Evolutionary conservation across 2,113 vertebrate genomes (phyloP).

Genomic region (Crotophaga sulcirostris): DNA sequence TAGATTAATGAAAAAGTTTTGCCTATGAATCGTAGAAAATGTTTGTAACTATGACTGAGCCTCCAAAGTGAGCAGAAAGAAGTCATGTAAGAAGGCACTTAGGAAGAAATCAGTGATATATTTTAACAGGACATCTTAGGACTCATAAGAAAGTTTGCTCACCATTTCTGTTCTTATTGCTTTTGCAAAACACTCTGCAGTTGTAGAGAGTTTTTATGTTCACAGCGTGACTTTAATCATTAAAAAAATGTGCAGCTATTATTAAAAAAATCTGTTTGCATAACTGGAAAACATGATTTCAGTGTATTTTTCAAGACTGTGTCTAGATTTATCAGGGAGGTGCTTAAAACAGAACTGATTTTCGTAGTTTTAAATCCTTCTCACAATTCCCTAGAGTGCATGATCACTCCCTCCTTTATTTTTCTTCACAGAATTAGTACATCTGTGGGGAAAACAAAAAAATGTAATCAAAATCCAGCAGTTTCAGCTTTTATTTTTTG

Average conservation of each 20-base stretch:
- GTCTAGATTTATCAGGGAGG: not conserved
- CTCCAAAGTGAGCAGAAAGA: not conserved
- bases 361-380: not conserved
- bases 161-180: not conserved
- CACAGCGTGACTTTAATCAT: not conserved
- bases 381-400: not conserved
- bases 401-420: not conserved
- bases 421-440: not conserved
- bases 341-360: not conserved
- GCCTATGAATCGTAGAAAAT: not conserved
- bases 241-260: not conserved
- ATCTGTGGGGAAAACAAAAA: not conserved
- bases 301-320: not conserved
- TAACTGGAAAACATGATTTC: not conserved
- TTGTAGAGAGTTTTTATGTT: not conserved
- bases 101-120: not conserved
- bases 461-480: rapidly evolving
- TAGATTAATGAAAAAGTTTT: not conserved
- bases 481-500: not conserved
- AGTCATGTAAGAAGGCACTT: not conserved
- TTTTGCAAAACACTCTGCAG: not conserved
- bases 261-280: not conserved
- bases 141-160: not conserved
- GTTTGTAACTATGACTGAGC: not conserved
- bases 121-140: not conserved